These are phyloP conservation scores for Chelon labrosus DNA, from an alignment of 2,797 vertebrate species.

Conservation along the genomic window DNA sequence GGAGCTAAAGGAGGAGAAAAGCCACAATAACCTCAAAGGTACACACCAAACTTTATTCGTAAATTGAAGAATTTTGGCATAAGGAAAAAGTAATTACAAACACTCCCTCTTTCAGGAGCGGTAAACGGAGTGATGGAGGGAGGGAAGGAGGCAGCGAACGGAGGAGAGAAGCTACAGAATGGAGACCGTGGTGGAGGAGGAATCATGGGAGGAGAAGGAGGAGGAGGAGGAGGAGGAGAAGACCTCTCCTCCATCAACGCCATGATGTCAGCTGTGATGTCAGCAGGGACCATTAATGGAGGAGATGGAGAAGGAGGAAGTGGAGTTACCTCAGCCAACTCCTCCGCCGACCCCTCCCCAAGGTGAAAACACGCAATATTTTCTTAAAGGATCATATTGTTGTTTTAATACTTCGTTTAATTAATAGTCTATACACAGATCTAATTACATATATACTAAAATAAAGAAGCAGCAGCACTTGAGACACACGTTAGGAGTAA, in stretches of 20 bases:
- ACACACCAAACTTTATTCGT: not conserved
- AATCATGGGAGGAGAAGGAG: not conserved
- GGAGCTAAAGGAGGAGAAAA: constrained; percentile 60
- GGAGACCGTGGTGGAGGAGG: constrained; percentile 59
- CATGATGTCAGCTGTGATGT: constrained; percentile 97
- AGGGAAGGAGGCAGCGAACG: constrained; percentile 25
- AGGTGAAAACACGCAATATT: constrained; percentile 43
- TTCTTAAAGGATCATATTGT: not conserved
- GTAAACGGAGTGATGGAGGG: constrained; percentile 48
- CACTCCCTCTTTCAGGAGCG: constrained; percentile 19
- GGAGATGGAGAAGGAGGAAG: constrained; percentile 66
- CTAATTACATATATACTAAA: too few relatives aligned
- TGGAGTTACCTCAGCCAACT: constrained; percentile 58
- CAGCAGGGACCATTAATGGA: constrained; percentile 81
- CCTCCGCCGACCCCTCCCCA: constrained; percentile 67
- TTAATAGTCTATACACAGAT: too few relatives aligned
- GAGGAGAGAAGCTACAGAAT: constrained; percentile 57
- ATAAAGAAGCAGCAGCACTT: too few relatives aligned
- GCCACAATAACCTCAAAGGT: constrained; percentile 69
- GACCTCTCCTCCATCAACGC: constrained; percentile 93
- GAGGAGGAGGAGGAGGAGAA: constrained; percentile 80
- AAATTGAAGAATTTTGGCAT: too few relatives aligned
- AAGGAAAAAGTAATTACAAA: not conserved
- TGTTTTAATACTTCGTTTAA: not conserved
- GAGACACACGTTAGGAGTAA: too few relatives aligned